Conservation (phyloP, 2,888 invertebrate species). For the Andrena trimmerana region DNA sequence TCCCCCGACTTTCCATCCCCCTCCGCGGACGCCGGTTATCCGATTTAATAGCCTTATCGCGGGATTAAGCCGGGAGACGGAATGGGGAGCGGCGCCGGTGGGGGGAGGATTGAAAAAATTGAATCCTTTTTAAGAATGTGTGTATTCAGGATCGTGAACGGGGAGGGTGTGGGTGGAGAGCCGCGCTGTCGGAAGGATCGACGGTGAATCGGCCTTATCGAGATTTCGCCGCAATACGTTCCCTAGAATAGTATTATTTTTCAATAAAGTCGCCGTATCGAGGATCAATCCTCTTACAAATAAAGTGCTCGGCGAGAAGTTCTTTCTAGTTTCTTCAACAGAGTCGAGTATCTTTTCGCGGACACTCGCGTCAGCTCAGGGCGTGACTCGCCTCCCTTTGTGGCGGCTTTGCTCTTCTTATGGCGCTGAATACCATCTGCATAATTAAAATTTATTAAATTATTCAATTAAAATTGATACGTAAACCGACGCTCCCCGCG, state of each 20-base stretch:
- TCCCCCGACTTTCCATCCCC: slow-evolving; percentile 21
- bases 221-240: neutral
- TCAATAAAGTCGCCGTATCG: slow-evolving; percentile 34
- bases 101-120: slow-evolving; percentile 21
- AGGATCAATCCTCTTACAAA: slow-evolving; percentile 38
- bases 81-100: neutral
- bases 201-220: slow-evolving; percentile 1
- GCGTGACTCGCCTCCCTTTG: neutral
- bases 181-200: neutral
- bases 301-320: slow-evolving; percentile 6
- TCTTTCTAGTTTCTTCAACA: neutral
- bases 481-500: too few relatives aligned
- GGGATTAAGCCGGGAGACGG: slow-evolving; percentile 3
- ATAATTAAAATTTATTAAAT: neutral
- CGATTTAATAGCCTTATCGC: slow-evolving; percentile 42
- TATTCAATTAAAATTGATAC: neutral
- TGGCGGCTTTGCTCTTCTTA: neutral
- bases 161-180: neutral
- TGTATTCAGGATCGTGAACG: slow-evolving; percentile 24
- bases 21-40: slow-evolving; percentile 26
- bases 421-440: neutral
- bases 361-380: neutral
- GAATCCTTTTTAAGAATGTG: slow-evolving; percentile 45
- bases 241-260: slow-evolving; percentile 25
- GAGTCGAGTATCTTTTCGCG: neutral